Base-by-base conservation (phyloP, 2,888 invertebrate genomes). In the Agrochola macilenta region DNA sequence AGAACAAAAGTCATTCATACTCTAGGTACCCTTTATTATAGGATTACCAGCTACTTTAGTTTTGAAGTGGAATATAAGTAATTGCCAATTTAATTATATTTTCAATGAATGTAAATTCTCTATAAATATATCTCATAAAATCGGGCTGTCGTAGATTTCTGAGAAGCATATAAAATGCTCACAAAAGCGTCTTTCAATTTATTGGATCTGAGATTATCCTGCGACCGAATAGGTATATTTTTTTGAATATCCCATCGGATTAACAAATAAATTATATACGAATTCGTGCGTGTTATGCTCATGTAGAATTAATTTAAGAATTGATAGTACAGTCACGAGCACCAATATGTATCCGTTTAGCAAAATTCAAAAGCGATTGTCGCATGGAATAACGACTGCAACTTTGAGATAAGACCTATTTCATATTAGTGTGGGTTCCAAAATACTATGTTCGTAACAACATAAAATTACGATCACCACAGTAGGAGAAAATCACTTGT, bases 171-270 rank as follows among this genome's bases (percentile, higher is more conserved):
- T 70, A 76, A 83, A 79, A 68, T 81, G 81, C 79, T 69, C 66
- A 86, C 73, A 81, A 86, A 71, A 84, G 74, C 78, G 61, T 86
- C 84, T 87, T 80, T 82, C 87, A 86, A 84, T 87, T 87, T 87
- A 88, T 84, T 84, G 75, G 82, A 87, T 77, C 73, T 70, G 71
- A 84, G 88, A 87, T 87, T 84, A 87, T 86, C 84, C 73, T n/a
- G 74, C 78, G 69, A 84, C 64, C 79, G 76, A 85, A 79, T 76
- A 69, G 71, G 75, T 79, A 70, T 68, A 23, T 78, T 72, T 86
- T 87, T 88, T 71, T 82, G 69, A 77, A 78, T 84, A 69, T 69
- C 66, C 76, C 81, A 78, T 82, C 71, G 73, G 78, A 87, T 87
- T 87, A 82, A 78, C 52, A 74, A 78, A 86, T 88, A 84, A 86